Conservation (phyloP, 2,888 invertebrate species). For the Oligia strigilis region DNA sequence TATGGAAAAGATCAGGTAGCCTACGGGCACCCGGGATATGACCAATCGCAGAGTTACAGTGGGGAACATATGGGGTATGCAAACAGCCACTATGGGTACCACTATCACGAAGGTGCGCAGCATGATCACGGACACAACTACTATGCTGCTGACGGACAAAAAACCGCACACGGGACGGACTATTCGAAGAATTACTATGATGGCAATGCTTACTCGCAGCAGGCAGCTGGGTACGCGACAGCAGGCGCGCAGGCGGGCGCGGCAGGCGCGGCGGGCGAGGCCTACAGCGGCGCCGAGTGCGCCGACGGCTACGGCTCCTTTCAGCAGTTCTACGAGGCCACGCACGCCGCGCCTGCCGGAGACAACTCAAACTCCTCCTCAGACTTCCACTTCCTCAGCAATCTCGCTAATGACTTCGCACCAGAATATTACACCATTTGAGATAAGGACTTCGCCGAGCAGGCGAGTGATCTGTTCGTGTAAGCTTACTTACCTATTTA, state of each 20-base stretch:
- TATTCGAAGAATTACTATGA: constrained; percentile 90
- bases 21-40: constrained; percentile 91
- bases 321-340: constrained; percentile 93
- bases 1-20: constrained; percentile 89
- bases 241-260: constrained; percentile 75
- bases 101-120: constrained; percentile 86
- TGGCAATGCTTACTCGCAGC: constrained; percentile 79
- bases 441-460: constrained; percentile 90
- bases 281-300: constrained; percentile 87
- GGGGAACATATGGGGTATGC: constrained; percentile 86
- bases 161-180: constrained; percentile 87
- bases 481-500: constrained; percentile 71
- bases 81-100: constrained; percentile 88
- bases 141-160: constrained; percentile 88
- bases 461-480: constrained; percentile 89
- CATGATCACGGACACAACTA: constrained; percentile 86
- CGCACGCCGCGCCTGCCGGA: constrained; percentile 89
- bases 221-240: constrained; percentile 78
- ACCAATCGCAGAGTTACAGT: constrained; percentile 85
- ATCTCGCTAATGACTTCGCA: constrained; percentile 97
- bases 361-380: constrained; percentile 98
- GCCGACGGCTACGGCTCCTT: constrained; percentile 93
- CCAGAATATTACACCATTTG: constrained; percentile 96
- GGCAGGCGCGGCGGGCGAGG: constrained; percentile 87
- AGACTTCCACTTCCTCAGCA: constrained; percentile 98